These are phyloP conservation scores for Achroia grisella DNA, from an alignment of 1,140 invertebrate species.

Conservation along the genomic window DNA sequence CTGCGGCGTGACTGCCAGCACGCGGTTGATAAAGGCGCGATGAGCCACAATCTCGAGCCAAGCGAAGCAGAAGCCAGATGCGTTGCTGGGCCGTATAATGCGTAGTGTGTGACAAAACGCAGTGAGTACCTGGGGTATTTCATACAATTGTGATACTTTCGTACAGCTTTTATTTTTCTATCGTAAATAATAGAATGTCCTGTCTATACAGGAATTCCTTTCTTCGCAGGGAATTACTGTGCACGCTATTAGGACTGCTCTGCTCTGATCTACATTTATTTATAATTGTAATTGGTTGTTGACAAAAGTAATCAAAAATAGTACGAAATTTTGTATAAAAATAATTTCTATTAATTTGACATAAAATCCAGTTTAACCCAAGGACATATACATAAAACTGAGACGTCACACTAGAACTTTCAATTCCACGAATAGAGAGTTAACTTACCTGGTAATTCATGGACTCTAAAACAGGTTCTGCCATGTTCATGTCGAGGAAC, in stretches of 20 bases:
- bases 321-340: too few species aligned
- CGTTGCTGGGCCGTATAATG: constrained; percentile 93
- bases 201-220: too few species aligned
- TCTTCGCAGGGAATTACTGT: too few species aligned
- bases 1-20: constrained; percentile 91
- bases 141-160: too few species aligned
- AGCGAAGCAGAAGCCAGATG: constrained; percentile 97
- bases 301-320: too few species aligned
- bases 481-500: constrained; percentile 95
- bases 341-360: not conserved
- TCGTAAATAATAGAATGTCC: too few species aligned
- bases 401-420: not conserved
- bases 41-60: constrained; percentile 99
- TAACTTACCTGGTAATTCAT: constrained; percentile 86
- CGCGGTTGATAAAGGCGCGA: constrained; percentile 94
- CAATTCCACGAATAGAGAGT: not conserved
- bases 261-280: too few species aligned
- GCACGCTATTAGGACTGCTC: too few species aligned
- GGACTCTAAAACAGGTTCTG: constrained; percentile 93
- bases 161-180: too few species aligned
- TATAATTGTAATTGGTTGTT: too few species aligned
- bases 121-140: constrained; percentile 88
- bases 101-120: constrained; percentile 95
- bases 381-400: too few species aligned
- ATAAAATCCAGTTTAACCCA: not conserved